Evolutionary conservation across 2,797 vertebrate species (phyloP), one percentile per base, ranked within the genome.

Genomic region (Cephalopachus bancanus): DNA sequence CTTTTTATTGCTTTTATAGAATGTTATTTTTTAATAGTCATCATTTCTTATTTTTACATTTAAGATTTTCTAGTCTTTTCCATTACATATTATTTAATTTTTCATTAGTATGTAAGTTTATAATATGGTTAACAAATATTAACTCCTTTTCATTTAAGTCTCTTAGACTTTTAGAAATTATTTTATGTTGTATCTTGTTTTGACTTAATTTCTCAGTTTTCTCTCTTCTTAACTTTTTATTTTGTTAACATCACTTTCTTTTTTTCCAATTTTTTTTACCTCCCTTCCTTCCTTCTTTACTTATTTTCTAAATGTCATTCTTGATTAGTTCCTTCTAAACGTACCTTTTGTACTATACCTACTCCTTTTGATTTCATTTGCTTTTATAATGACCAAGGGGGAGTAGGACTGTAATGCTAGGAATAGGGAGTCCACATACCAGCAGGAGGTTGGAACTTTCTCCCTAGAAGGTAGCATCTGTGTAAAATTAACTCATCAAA

Each of bases 41-140:
- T 10, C 17, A 83, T 49, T 89, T 30, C 26, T 10, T 60, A 51
- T 49, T 2, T 95, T 78, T 59, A 64, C 37, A 6, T 96, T 94
- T 91, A 65, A 93, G 65, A n/a, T 59, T 55, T 59, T 71, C 16
- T 28, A 60, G 57, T 71, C 1, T 37, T 51, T 90, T 57, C 22
- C 49, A 57, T 19, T 60, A 91, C 86, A 79, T 33, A 72, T 1
- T 12, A 24, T 51, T 86, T 44, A 44, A 44, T 44, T 44, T 44
- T 84, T 74, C 33, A 86, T 89, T 83, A 65, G 3, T 20, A 81
- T 80, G 94, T 83, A 89, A 49, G 71, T 92, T 90, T 89, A 86
- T 12, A 67, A n/a, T 51, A 55, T 19, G 30, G 2, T 65, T 83
- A 90, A 88, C 14, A 85, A 57, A 72, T 24, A 80, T 85, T 76